Percentiles rank a stretch among this genome's conserved stretches.
Conservation (phyloP, 2,888 invertebrate genomes). For the Acrobasis suavella region DNA sequence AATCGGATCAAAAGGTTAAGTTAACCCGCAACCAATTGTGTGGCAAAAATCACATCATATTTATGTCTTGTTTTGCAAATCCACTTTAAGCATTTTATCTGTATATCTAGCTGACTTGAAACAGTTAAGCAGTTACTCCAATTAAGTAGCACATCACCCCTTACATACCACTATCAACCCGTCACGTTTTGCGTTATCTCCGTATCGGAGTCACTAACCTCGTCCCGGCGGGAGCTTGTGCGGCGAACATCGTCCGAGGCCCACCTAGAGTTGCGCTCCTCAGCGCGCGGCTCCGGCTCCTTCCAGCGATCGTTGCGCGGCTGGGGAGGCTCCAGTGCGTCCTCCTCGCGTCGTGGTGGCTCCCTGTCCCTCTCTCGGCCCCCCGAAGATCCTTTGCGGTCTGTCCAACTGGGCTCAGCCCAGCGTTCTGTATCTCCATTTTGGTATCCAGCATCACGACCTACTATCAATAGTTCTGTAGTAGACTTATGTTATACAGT, state of each 20-base stretch:
- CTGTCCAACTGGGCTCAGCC: conserved; percentile 58
- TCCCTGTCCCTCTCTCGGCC: conserved; percentile 52
- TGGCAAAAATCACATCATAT: too few relatives aligned
- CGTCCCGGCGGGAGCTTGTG: conserved; percentile 69
- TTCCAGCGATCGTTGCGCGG: conserved; percentile 85
- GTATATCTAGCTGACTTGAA: background rate
- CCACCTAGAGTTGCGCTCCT: conserved; percentile 73
- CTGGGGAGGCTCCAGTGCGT: conserved; percentile 66
- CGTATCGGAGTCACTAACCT: conserved; percentile 47
- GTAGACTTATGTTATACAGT: too few relatives aligned
- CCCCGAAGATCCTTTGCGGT: conserved; percentile 39
- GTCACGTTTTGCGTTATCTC: conserved; percentile 24
- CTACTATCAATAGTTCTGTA: conserved; percentile 35
- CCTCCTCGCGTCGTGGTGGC: conserved; percentile 50
- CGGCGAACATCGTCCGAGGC: conserved; percentile 75
- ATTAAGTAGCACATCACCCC: conserved; percentile 4
- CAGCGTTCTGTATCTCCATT: conserved; percentile 79
- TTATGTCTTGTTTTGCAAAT: background rate
- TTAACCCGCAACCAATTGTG: too few relatives aligned
- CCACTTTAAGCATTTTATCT: background rate
- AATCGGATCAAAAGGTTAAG: too few relatives aligned
- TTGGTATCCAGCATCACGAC: conserved; percentile 76
- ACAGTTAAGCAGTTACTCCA: background rate
- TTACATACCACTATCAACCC: conserved; percentile 9
- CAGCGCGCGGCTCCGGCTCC: conserved; percentile 76